Conservation (phyloP, 2,888 invertebrate genomes). For the Empis livida region DNA sequence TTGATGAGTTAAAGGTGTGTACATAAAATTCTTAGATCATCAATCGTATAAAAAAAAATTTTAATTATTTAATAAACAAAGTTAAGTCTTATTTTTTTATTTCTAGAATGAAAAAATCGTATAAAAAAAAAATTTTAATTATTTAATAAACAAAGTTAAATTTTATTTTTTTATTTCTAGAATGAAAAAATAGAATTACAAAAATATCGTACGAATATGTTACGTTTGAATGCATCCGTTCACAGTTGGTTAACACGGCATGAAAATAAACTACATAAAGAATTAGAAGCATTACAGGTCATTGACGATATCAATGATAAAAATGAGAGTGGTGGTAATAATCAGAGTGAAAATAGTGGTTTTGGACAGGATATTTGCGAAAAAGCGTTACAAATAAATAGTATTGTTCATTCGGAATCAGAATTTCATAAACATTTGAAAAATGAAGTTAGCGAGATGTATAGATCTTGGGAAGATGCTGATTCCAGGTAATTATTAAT, state of each 20-base stretch:
- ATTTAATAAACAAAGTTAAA: background rate
- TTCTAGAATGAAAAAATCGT: conserved; percentile 31
- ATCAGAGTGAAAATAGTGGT: background rate
- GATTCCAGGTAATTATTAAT: conserved; percentile 45
- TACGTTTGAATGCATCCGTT: conserved; percentile 36
- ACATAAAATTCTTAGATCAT: background rate
- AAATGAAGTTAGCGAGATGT: conserved; percentile 56
- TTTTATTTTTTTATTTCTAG: conserved; percentile 20
- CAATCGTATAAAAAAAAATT: too few relatives aligned
- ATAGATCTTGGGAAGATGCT: conserved; percentile 55
- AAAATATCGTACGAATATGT: conserved; percentile 36
- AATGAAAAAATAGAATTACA: conserved; percentile 32
- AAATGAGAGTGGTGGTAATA: conserved; percentile 4
- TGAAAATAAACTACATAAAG: conserved; percentile 30
- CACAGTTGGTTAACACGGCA: conserved; percentile 37
- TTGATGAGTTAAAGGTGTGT: conserved; percentile 33
- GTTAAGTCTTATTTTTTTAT: conserved; percentile 3
- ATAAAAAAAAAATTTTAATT: background rate
- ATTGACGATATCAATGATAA: background rate
- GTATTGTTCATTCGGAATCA: conserved; percentile 29
- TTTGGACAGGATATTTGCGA: conserved; percentile 6
- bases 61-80: background rate
- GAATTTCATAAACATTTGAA: conserved; percentile 42
- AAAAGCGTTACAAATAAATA: conserved; percentile 16
- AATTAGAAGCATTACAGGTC: conserved; percentile 22